Evolutionary conservation across 1,140 invertebrate species (phyloP).

Genomic region (Nasonia vitripennis): DNA sequence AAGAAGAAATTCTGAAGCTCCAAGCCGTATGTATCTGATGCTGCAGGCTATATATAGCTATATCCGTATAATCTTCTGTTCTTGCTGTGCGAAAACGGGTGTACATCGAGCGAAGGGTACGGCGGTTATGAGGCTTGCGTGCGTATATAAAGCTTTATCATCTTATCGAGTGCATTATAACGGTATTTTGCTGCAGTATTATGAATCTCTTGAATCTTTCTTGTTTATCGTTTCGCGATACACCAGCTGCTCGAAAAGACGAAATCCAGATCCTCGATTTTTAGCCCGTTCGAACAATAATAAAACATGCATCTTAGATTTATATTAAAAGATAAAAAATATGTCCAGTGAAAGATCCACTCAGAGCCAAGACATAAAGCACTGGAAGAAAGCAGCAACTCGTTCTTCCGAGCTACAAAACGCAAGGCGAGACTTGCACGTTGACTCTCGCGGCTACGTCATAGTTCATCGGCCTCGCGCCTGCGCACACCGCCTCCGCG

Average conservation of each 20-base stretch:
- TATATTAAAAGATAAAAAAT: background rate
- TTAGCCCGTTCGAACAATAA: too few species aligned
- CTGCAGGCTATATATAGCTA: background rate
- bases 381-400: background rate
- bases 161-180: background rate
- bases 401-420: background rate
- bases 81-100: background rate
- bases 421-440: background rate
- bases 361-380: background rate
- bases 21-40: background rate
- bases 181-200: background rate
- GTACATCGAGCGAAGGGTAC: background rate
- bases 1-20: background rate
- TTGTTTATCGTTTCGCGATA: too few species aligned
- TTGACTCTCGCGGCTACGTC: background rate
- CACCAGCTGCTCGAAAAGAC: too few species aligned
- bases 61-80: background rate
- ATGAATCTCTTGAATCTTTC: too few species aligned
- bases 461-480: background rate
- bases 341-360: background rate
- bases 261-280: too few species aligned
- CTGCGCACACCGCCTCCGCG: background rate
- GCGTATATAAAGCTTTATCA: background rate
- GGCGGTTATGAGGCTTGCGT: background rate
- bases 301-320: too few species aligned